These are phyloP conservation scores for Alethe diademata DNA, from an alignment of 2,113 vertebrate genomes.

Conservation along the genomic window DNA sequence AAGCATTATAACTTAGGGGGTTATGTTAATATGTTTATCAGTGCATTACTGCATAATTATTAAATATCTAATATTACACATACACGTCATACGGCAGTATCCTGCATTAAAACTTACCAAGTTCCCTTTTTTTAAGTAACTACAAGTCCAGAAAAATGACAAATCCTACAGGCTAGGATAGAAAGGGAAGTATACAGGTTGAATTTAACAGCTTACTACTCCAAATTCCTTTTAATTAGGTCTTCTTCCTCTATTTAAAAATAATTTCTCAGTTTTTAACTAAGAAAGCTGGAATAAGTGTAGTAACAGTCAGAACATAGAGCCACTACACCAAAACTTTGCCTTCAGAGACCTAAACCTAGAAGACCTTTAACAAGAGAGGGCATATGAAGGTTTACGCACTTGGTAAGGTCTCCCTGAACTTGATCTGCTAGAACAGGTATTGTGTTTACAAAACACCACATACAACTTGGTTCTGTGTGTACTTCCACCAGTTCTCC, in stretches of 20 bases:
- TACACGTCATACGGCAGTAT: not conserved
- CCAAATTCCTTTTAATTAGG: not conserved
- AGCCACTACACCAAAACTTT: not conserved
- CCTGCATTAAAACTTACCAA: not conserved
- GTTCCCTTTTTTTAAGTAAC: not conserved
- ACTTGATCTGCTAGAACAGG: not conserved
- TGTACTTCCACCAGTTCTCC: not conserved
- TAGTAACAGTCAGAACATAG: fast-evolving
- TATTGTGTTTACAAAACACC: not conserved
- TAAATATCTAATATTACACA: not conserved
- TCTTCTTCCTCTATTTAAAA: not conserved
- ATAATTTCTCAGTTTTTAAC: not conserved
- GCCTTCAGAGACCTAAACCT: not conserved
- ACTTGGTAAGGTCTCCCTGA: not conserved
- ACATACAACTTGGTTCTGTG: not conserved
- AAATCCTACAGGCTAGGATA: not conserved
- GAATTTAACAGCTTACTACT: not conserved
- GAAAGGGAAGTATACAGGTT: not conserved
- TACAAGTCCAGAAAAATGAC: not conserved
- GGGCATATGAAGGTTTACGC: not conserved
- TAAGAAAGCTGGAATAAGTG: not conserved
- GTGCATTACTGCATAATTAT: not conserved
- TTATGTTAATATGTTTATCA: not conserved
- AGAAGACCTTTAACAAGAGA: not conserved
- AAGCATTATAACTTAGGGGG: not conserved